Evolutionary conservation across 37 sponge, comb jelly and placozoan genomes (phyloP).

Genomic region (Beroe ovata): DNA sequence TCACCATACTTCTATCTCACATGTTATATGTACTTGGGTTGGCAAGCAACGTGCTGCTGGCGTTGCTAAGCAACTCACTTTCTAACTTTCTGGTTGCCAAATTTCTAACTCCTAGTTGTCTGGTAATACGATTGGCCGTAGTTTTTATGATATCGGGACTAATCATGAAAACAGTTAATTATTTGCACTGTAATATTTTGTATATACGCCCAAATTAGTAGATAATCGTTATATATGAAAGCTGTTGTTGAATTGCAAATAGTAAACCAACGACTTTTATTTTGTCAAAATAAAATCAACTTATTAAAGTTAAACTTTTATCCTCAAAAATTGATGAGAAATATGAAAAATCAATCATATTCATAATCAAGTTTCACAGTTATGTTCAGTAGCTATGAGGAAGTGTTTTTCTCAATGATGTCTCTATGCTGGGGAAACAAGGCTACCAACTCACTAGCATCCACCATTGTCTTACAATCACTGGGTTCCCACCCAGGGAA

Average conservation of each 20-base stretch:
- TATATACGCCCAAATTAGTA: background rate
- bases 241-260: background rate
- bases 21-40: background rate
- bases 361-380: too few relatives aligned
- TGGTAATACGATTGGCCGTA: too few relatives aligned
- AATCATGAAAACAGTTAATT: background rate
- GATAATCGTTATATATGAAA: background rate
- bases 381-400: too few relatives aligned
- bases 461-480: background rate
- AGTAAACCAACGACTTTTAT: too few relatives aligned
- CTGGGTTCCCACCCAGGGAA: constrained; percentile 22
- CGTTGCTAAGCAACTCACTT: background rate
- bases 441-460: background rate
- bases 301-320: too few relatives aligned
- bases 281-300: too few relatives aligned
- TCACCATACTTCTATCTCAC: background rate
- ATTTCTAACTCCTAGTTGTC: background rate
- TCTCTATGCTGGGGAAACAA: constrained; percentile 5
- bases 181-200: constrained; percentile 48
- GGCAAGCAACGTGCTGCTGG: background rate
- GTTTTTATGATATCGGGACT: constrained; percentile 37
- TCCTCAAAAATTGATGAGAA: too few relatives aligned
- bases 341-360: too few relatives aligned
- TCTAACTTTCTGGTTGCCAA: background rate
- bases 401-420: background rate